Percentiles rank a stretch among this genome's conserved stretches.
phyloP scores from a whole-genome alignment of 2,797 vertebrate genomes.

The Oreochromis grahami region DNA sequence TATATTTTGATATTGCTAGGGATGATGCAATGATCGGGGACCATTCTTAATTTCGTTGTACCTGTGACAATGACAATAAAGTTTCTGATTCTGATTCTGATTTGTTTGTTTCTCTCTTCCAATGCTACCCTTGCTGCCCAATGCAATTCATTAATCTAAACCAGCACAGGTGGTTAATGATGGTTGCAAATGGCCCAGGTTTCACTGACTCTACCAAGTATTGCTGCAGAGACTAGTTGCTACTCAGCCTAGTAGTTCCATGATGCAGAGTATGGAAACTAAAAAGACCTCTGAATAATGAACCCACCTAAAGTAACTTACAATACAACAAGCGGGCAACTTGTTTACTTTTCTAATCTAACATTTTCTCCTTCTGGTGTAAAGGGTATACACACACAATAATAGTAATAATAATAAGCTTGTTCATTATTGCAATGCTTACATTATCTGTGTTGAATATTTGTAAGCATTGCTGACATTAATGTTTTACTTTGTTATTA shows the following conservation, averaged over 20 bases:
- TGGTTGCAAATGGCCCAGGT: not conserved
- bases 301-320: not conserved
- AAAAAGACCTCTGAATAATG: not conserved
- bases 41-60: too few species aligned
- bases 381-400: not conserved
- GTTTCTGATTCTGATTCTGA: too few species aligned
- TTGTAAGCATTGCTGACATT: not conserved
- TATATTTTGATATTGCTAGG: too few species aligned
- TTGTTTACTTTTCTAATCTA: not conserved
- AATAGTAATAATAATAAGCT: not conserved
- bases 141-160: constrained; percentile 16
- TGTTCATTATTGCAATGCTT: not conserved
- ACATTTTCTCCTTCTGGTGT: not conserved
- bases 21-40: too few species aligned
- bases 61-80: too few species aligned
- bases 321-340: not conserved
- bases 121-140: not conserved
- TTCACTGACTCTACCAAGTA: not conserved
- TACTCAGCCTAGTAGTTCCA: not conserved
- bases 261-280: not conserved
- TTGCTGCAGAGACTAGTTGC: not conserved
- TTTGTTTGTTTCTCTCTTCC: not conserved
- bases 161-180: constrained; percentile 1
- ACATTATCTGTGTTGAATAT: not conserved
- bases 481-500: not conserved